Percentiles rank a stretch among this genome's conserved stretches.
phyloP scores from a whole-genome alignment of 2,888 invertebrate species.

The Lepidochrysops patricia region DNA sequence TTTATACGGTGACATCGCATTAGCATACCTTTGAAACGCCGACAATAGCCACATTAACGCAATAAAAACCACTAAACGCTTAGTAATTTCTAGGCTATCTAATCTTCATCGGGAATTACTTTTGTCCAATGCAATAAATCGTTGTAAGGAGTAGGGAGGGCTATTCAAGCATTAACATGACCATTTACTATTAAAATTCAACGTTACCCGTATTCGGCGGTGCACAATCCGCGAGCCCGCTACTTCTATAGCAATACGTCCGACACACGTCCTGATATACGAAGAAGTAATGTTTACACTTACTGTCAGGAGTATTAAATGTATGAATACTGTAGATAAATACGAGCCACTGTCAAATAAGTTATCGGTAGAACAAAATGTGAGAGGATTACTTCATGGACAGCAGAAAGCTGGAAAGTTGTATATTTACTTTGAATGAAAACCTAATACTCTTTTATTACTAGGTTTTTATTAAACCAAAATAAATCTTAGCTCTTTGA shows the following conservation, averaged over 20 bases:
- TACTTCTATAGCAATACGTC: conserved; percentile 13
- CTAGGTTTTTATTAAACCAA: too few species aligned
- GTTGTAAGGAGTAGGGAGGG: conserved; percentile 16
- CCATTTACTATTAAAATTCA: conserved; percentile 21
- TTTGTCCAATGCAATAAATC: conserved; percentile 18
- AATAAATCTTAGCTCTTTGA: too few species aligned
- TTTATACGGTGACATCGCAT: neutral
- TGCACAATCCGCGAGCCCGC: conserved; percentile 15
- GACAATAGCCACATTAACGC: conserved; percentile 7
- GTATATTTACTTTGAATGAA: too few species aligned
- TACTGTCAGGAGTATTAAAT: neutral
- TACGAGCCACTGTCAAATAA: neutral
- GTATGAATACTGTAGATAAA: neutral
- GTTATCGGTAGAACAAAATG: neutral
- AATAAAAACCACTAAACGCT: conserved; percentile 10
- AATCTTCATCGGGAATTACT: conserved; percentile 12
- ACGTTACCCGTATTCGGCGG: conserved; percentile 19
- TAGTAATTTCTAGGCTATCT: conserved; percentile 12
- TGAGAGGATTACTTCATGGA: too few species aligned
- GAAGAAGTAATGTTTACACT: conserved; percentile 1
- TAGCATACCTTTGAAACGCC: conserved; percentile 5
- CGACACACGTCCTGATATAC: conserved; percentile 8
- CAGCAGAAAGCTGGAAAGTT: too few species aligned
- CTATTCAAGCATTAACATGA: conserved; percentile 21
- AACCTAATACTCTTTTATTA: too few species aligned